Conservation (phyloP, 1,140 invertebrate genomes). For the Drosophila saltans region DNA sequence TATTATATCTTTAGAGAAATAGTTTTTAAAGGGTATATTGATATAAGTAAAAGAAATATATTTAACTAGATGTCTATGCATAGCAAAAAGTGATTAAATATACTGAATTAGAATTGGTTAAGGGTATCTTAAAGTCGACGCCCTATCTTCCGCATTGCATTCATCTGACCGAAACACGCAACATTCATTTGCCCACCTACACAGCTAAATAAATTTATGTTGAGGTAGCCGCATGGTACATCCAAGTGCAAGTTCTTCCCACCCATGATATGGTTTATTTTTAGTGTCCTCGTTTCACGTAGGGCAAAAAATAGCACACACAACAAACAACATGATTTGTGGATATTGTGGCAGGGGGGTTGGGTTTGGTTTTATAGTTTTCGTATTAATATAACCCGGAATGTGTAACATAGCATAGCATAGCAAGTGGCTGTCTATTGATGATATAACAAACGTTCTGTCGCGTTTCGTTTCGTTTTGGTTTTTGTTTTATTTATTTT, state of each 20-base stretch:
- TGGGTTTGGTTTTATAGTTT: constrained; percentile 31
- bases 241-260: constrained; percentile 71
- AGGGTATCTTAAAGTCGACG: neutral
- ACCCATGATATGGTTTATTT: constrained; percentile 39
- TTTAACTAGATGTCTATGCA: too few species aligned
- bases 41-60: too few species aligned
- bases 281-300: constrained; percentile 45
- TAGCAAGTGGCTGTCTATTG: constrained; percentile 63
- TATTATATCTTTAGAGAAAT: too few species aligned
- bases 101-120: neutral
- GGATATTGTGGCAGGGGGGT: neutral
- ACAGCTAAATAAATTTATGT: constrained; percentile 55
- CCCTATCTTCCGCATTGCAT: neutral
- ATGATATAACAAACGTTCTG: constrained; percentile 63
- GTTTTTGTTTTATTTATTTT: constrained; percentile 41
- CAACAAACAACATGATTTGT: constrained; percentile 2
- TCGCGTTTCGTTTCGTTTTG: constrained; percentile 47
- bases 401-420: constrained; percentile 46
- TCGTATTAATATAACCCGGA: constrained; percentile 41
- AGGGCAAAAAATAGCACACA: constrained; percentile 38
- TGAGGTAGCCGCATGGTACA: constrained; percentile 66
- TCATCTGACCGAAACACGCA: constrained; percentile 62
- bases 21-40: too few species aligned
- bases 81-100: too few species aligned
- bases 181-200: constrained; percentile 39